Evolutionary conservation across 1,140 invertebrate species (phyloP).

Genomic region (Drosophila tropicalis): DNA sequence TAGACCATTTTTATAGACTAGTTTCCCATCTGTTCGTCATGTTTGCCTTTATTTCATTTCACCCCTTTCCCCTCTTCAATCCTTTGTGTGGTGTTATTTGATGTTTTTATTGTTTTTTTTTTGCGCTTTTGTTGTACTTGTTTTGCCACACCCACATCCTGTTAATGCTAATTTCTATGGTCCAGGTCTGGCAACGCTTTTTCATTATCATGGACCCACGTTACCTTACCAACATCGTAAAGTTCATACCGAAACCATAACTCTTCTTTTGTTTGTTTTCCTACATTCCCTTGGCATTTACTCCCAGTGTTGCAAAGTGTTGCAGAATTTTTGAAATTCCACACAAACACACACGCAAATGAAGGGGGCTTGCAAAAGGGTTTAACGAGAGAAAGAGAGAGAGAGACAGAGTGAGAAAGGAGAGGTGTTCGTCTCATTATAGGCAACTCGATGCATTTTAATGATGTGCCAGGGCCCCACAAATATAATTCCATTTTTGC

Average conservation of each 20-base stretch:
- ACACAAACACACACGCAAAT: constrained; percentile 23
- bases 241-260: constrained; percentile 1
- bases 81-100: background rate
- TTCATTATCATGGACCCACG: constrained; percentile 5
- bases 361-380: constrained; percentile 39
- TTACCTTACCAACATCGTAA: background rate
- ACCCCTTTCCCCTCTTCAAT: background rate
- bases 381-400: constrained; percentile 7
- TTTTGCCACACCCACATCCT: constrained; percentile 56
- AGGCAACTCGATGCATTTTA: constrained; percentile 72
- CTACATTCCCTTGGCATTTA: constrained; percentile 6
- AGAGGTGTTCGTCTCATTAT: constrained; percentile 66
- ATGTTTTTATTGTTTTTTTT: constrained; percentile 12
- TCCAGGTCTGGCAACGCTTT: constrained; percentile 58
- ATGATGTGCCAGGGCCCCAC: constrained; percentile 66
- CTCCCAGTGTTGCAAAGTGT: constrained; percentile 18
- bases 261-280: constrained; percentile 24
- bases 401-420: background rate
- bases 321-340: constrained; percentile 56
- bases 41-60: background rate
- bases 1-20: background rate
- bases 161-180: constrained; percentile 59
- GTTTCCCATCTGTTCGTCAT: constrained; percentile 1
- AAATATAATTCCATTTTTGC: constrained; percentile 75
- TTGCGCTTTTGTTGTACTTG: constrained; percentile 14